A percentile compares a stretch with the other conserved stretches of the same genome.
Evolutionary conservation across 2,797 vertebrate genomes (phyloP).

Genomic region (Sardinella longiceps): DNA sequence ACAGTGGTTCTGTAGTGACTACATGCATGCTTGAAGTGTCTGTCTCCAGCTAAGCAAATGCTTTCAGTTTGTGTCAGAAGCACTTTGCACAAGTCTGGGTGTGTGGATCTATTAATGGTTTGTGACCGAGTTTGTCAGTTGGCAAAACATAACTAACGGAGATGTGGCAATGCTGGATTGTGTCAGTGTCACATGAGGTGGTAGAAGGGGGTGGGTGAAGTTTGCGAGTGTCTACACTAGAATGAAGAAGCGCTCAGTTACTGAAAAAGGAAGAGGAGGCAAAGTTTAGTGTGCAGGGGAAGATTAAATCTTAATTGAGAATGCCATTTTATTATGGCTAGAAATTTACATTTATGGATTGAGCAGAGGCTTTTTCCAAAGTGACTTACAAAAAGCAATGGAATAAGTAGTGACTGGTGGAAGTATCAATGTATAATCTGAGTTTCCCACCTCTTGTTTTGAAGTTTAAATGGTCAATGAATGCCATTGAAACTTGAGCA

Average conservation of each 20-base stretch:
- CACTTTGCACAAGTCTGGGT: slow-evolving; percentile 15
- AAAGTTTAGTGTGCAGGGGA: slow-evolving; percentile 15
- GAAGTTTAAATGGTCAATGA: background rate
- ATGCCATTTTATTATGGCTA: background rate
- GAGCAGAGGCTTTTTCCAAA: too few relatives aligned
- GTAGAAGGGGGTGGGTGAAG: background rate
- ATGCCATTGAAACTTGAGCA: background rate
- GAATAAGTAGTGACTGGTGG: slow-evolving; percentile 22
- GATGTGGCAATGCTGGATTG: slow-evolving; percentile 24
- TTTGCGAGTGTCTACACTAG: slow-evolving; percentile 5
- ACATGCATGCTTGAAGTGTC: slow-evolving; percentile 25
- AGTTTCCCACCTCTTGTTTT: background rate
- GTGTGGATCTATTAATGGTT: slow-evolving; percentile 43
- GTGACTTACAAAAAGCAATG: too few relatives aligned
- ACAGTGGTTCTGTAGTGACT: slow-evolving; percentile 35
- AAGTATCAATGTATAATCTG: slow-evolving; percentile 29
- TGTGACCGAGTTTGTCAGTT: slow-evolving; percentile 36
- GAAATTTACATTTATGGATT: too few relatives aligned
- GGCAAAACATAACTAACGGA: slow-evolving; percentile 35
- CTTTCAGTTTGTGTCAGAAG: slow-evolving; percentile 20
- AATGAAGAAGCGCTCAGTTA: background rate
- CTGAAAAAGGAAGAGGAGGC: slow-evolving; percentile 29
- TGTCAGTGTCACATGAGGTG: slow-evolving; percentile 36
- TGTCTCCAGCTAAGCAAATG: background rate
- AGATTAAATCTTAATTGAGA: background rate